Conservation (phyloP, 2,113 vertebrate species). For the Casuarius casuarius region DNA sequence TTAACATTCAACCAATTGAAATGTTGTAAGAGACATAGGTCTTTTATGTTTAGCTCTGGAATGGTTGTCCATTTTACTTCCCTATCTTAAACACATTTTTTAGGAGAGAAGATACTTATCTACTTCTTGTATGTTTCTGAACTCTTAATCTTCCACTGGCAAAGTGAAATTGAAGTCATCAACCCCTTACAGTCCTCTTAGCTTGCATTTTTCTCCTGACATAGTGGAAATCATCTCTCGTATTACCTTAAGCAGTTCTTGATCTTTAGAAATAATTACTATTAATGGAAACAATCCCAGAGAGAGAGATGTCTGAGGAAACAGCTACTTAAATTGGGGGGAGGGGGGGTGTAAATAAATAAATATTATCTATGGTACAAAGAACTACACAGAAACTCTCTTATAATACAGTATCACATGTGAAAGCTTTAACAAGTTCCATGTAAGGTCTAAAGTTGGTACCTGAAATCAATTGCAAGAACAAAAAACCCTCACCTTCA, state of each 20-base stretch:
- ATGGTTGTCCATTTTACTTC: not conserved
- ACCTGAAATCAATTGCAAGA: not conserved
- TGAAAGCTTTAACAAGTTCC: not conserved
- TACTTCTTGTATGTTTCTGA: not conserved
- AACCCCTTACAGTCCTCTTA: not conserved
- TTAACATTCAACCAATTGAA: not conserved
- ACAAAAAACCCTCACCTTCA: not conserved
- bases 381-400: not conserved
- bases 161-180: not conserved
- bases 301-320: not conserved
- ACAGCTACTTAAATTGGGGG: not conserved
- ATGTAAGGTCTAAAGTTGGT: not conserved
- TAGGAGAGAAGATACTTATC: not conserved
- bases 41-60: not conserved
- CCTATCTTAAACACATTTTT: not conserved
- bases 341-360: not conserved
- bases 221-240: not conserved
- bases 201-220: not conserved
- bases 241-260: not conserved
- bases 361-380: not conserved
- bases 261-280: not conserved
- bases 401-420: not conserved
- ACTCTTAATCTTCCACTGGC: not conserved
- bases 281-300: not conserved
- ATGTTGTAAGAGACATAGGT: not conserved